These are phyloP conservation scores for Channallabes apus DNA, from an alignment of 2,797 vertebrate genomes.

Conservation along the genomic window DNA sequence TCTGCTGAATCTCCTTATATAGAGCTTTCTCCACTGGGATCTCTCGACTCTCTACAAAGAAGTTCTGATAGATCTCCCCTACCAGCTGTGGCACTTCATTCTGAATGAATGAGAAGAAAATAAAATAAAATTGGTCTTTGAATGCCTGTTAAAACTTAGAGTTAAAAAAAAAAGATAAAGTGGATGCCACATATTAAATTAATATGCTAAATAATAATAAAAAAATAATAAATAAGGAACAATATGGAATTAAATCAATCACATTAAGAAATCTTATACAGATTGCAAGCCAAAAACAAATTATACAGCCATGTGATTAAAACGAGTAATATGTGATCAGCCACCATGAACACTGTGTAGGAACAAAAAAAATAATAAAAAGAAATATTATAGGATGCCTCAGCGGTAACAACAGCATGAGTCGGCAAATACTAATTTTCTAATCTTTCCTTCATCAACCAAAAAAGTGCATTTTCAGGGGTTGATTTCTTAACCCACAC, in stretches of 20 bases:
- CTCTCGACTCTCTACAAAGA: conserved; percentile 94
- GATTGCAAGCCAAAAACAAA: too few relatives aligned
- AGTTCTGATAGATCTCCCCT: conserved; percentile 98
- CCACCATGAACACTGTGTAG: not conserved
- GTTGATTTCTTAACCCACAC: too few relatives aligned
- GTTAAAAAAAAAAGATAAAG: not conserved
- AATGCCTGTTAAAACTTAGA: not conserved
- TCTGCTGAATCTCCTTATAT: conserved; percentile 97
- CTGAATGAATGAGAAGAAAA: conserved; percentile 52
- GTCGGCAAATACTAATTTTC: too few relatives aligned
- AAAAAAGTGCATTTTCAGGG: too few relatives aligned
- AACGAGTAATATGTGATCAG: not conserved
- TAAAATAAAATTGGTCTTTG: not conserved
- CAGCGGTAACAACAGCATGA: too few relatives aligned
- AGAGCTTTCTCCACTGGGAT: conserved; percentile 93
- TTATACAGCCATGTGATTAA: not conserved
- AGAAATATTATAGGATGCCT: too few relatives aligned
- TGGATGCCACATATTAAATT: not conserved
- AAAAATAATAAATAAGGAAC: not conserved
- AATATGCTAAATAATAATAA: not conserved
- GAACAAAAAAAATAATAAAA: not conserved
- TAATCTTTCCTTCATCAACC: too few relatives aligned
- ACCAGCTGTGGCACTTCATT: conserved; percentile 86
- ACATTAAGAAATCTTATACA: not conserved
- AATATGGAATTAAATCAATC: not conserved